These are phyloP conservation scores for Helicolenus hilgendorfi DNA, from an alignment of 2,797 vertebrate genomes.

Conservation along the genomic window DNA sequence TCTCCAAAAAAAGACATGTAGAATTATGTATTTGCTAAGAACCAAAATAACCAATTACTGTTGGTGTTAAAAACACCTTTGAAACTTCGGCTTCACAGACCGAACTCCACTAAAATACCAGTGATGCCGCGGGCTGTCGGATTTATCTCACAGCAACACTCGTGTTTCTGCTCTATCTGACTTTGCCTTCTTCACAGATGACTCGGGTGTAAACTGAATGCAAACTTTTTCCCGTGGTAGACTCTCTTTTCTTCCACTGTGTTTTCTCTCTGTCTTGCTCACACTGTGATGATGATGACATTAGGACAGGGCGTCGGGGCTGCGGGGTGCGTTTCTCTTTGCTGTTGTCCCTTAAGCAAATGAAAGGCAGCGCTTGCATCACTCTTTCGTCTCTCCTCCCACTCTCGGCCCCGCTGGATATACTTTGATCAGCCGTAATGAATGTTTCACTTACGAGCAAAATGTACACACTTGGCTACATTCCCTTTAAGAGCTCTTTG, in stretches of 20 bases:
- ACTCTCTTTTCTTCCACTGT: not conserved
- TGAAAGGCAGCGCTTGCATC: conserved; percentile 61
- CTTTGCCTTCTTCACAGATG: not conserved
- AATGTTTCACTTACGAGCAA: conserved; percentile 40
- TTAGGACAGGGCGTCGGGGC: not conserved
- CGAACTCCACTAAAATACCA: not conserved
- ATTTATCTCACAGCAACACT: not conserved
- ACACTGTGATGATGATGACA: conserved; percentile 37
- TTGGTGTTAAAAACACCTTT: not conserved
- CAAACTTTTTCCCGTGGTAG: conserved; percentile 3
- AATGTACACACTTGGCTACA: conserved; percentile 41
- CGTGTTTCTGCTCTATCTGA: not conserved
- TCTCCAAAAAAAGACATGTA: not conserved
- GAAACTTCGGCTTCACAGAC: not conserved
- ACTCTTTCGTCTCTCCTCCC: conserved; percentile 51
- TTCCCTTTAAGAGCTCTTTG: conserved; percentile 66
- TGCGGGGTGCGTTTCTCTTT: conserved; percentile 30
- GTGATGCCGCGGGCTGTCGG: not conserved
- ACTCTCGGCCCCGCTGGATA: conserved; percentile 42
- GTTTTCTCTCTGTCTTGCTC: not conserved
- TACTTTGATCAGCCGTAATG: conserved; percentile 77
- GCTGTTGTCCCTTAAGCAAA: conserved; percentile 53
- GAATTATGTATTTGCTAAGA: not conserved
- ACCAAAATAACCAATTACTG: not conserved
- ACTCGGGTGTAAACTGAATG: not conserved